These are phyloP conservation scores for Molorchus minor DNA, from an alignment of 2,888 invertebrate genomes.

Conservation along the genomic window DNA sequence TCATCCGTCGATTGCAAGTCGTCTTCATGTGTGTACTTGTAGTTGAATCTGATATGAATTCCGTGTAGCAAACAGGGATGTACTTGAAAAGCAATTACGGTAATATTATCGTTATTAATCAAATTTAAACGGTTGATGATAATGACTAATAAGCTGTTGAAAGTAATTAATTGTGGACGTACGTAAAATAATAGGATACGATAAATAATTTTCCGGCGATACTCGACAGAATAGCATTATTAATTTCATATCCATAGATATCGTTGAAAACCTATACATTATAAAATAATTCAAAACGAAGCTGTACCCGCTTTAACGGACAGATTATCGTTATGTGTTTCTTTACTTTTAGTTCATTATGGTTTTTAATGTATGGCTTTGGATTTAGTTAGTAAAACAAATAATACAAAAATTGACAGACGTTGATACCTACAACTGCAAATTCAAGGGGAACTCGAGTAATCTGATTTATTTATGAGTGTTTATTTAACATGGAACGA, in stretches of 20 bases:
- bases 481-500: too few species aligned
- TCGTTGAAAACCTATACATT: too few species aligned
- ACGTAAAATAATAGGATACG: not conserved
- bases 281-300: too few species aligned
- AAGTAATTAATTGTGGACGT: slow-evolving; percentile 19
- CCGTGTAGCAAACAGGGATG: slow-evolving; percentile 15
- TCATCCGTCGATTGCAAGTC: slow-evolving; percentile 56
- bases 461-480: too few species aligned
- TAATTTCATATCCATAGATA: too few species aligned
- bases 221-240: too few species aligned
- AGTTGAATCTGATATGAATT: slow-evolving; percentile 38
- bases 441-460: too few species aligned
- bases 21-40: slow-evolving; percentile 42
- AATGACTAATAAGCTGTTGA: slow-evolving; percentile 8
- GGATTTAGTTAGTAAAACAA: not conserved
- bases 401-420: too few species aligned
- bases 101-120: slow-evolving; percentile 14
- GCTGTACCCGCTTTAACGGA: too few species aligned
- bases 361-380: not conserved
- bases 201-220: too few species aligned
- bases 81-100: slow-evolving; percentile 19
- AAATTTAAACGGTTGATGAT: slow-evolving; percentile 14
- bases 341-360: slow-evolving; percentile 5
- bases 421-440: too few species aligned
- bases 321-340: too few species aligned